Evolutionary conservation across 2,113 vertebrate species (phyloP), one percentile per base, ranked within the genome.

Genomic region (Oenanthe oenanthe): DNA sequence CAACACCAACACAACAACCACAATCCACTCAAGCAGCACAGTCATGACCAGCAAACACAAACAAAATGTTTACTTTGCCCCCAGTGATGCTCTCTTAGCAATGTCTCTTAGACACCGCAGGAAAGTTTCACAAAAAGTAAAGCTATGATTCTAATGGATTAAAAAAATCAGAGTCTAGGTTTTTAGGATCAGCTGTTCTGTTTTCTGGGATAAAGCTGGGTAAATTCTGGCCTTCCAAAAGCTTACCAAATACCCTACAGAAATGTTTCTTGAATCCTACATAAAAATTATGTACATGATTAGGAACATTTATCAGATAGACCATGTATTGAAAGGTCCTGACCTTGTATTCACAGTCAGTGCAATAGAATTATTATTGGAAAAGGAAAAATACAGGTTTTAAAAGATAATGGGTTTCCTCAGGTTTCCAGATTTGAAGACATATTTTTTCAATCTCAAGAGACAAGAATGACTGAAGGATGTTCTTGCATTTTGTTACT

Each of bases 401-500:
- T 45, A 34, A 75, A 85, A 90, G 75, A 7, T 18, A 63, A 29
- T 6, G 20, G 6, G 34, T 56, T 93, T 76, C 38, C 47, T 68
- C 36, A 60, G 17, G 38, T 54, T 82, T 85, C 32, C 17, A 82
- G 24, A 47, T 45, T 58, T 71, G 34, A 76, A 58, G 47, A 95
- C 0, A 0, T 10, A 17, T 43, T 22, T 83, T 72, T 78, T 43
- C 50, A 21, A 2, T 29, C 48, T 85, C 58, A 38, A 54, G 34
- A 76, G 18, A 89, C 12, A 80, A 56, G 29, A 21, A 82, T 26
- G 58, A 77, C 13, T 51, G 51, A 72, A 89, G 14, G 13, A 89
- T 81, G 67, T 92, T 92, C 70, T 93, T 38, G 79, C 26, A 84
- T 80, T 68, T 89, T 91, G 50, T 92, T 50, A 82, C 25, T 80